phyloP scores from a whole-genome alignment of 1,140 invertebrate species.

The Pomacea maculata region DNA sequence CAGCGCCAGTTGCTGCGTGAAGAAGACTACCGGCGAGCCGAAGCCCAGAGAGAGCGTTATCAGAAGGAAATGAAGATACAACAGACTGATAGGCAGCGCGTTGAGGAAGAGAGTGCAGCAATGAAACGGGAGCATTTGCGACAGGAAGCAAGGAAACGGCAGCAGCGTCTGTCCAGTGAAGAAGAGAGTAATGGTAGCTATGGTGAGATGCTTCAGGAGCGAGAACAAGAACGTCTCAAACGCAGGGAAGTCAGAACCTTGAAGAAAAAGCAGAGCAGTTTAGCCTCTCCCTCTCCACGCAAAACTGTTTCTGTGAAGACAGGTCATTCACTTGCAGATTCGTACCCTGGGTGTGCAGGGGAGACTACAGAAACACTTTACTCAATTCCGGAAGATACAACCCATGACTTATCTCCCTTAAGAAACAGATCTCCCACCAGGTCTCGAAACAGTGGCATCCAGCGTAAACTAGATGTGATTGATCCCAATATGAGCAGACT shows the following conservation, averaged over 20 bases:
- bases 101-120: constrained; percentile 16
- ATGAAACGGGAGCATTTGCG: constrained; percentile 20
- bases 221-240: constrained; percentile 29
- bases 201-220: constrained; percentile 20
- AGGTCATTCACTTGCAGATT: neutral
- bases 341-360: neutral
- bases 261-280: constrained; percentile 27
- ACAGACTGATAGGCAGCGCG: neutral
- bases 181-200: constrained; percentile 47
- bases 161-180: constrained; percentile 33
- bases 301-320: neutral
- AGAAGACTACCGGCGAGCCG: constrained; percentile 20
- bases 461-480: constrained; percentile 50
- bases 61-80: constrained; percentile 13
- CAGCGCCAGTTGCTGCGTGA: constrained; percentile 25
- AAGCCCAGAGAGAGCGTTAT: neutral
- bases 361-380: constrained; percentile 31
- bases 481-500: constrained; percentile 63
- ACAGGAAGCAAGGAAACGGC: constrained; percentile 10
- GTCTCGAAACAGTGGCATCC: neutral
- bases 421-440: constrained; percentile 28
- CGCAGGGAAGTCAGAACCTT: constrained; percentile 14
- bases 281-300: constrained; percentile 4
- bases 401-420: constrained; percentile 24
- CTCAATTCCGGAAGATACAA: constrained; percentile 44